A percentile compares a stretch with the other conserved stretches of the same genome.
Evolutionary conservation across 1,140 invertebrate genomes (phyloP).

Genomic region (Panagrolaimus sp.): DNA sequence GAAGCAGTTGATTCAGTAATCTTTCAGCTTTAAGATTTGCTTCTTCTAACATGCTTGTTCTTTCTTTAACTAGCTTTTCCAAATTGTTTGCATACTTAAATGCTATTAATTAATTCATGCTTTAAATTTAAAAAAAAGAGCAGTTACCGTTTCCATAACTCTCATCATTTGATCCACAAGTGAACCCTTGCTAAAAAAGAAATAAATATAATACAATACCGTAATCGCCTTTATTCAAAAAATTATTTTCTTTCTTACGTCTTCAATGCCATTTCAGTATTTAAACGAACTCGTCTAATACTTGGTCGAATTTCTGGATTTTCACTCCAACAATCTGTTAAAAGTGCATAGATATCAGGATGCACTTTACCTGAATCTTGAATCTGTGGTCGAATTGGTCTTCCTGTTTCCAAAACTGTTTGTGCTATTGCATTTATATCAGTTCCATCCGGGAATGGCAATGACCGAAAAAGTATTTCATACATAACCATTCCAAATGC

Average conservation of each 20-base stretch:
- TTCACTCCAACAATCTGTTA: constrained; percentile 53
- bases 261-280: constrained; percentile 54
- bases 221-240: neutral
- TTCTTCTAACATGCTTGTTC: constrained; percentile 66
- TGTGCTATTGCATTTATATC: constrained; percentile 40
- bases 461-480: constrained; percentile 49
- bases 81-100: constrained; percentile 97
- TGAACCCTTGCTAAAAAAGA: constrained; percentile 51
- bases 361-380: constrained; percentile 50
- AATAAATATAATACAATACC: too few relatives aligned
- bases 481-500: constrained; percentile 58
- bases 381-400: constrained; percentile 47
- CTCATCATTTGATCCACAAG: constrained; percentile 58
- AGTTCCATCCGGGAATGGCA: constrained; percentile 43
- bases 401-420: constrained; percentile 42
- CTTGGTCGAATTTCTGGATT: constrained; percentile 56
- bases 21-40: constrained; percentile 55
- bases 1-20: constrained; percentile 52
- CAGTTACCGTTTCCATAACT: constrained; percentile 65
- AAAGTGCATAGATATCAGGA: constrained; percentile 48
- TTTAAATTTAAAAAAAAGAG: too few relatives aligned
- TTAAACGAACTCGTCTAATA: constrained; percentile 53
- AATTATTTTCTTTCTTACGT: constrained; percentile 19
- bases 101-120: too few relatives aligned
- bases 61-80: constrained; percentile 84